Evolutionary conservation across 2,888 invertebrate genomes (phyloP), one percentile per base, ranked within the genome.

Genomic region (Itoplectis maculator): DNA sequence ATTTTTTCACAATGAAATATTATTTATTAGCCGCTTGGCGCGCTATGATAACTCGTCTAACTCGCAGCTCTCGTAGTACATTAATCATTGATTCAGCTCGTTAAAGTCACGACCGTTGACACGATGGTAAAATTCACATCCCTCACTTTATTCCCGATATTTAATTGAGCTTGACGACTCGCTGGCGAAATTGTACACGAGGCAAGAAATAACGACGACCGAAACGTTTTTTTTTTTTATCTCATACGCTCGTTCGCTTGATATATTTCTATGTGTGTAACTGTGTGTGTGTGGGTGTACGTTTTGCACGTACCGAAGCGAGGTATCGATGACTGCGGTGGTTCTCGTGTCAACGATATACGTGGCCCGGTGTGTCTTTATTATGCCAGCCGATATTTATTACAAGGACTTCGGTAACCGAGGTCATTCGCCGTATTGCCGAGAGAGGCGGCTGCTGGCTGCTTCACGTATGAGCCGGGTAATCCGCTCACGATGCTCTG

Each of bases 381-480:
- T 75, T 69, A 76, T 75, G 82, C 47, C 45, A 82, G 72, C 61
- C 59, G 82, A 82, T 82, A 82, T 80, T 82, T 72, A 80, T 82
- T 72, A 82, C 82, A 80, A 82, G 82, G 82, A 70, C 82, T 82
- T n/a, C 79, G 59, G 13, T 23, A 37, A 20, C 65, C 76, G 80
- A 82, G 82, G 82, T 68, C 74, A 54, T 75, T 65, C 59, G 76
- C 56, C 47, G 20, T 42, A 56, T 45, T 7, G 40, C 61, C n/a
- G 15, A 40, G 37, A 37, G 51, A n/a, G n/a, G n/a, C n/a, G n/a
- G 47, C 66, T 51, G 6, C 15, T 11, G 68, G 6, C 15, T 11
- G 68, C 51, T 49, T 42, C 75, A 15, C 49, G 23, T 23, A n/a
- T 65, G 37, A 61, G 65, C 23, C 9, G 18, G 13, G 13, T 63